These are phyloP conservation scores for Caenorhabditis tropicalis DNA, from an alignment of 1,140 invertebrate species.

Conservation along the genomic window DNA sequence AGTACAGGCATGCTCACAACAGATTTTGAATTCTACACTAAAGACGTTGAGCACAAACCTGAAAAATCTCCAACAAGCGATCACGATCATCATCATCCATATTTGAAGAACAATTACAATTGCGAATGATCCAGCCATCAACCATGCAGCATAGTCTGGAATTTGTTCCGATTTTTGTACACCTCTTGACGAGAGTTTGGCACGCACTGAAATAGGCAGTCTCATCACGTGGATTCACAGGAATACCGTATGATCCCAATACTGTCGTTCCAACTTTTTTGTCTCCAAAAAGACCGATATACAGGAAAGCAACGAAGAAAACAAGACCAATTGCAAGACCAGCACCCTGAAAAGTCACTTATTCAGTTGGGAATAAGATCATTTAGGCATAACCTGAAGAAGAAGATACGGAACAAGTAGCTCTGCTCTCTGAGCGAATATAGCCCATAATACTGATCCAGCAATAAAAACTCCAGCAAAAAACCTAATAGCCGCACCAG, in stretches of 20 bases:
- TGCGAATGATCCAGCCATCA: constrained; percentile 28
- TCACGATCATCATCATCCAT: constrained; percentile 34
- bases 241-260: constrained; percentile 33
- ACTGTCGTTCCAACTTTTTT: constrained; percentile 25
- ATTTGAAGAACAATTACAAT: constrained; percentile 37
- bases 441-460: constrained; percentile 24
- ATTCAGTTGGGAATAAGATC: no score
- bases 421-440: constrained; percentile 26
- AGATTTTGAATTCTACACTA: no score
- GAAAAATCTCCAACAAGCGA: constrained; percentile 38
- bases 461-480: neutral
- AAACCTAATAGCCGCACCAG: neutral
- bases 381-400: neutral
- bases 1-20: neutral
- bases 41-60: no score
- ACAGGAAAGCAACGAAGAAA: constrained; percentile 33
- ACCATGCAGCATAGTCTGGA: constrained; percentile 34
- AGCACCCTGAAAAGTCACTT: neutral
- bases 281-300: constrained; percentile 28
- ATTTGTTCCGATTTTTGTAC: neutral
- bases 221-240: constrained; percentile 6
- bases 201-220: constrained; percentile 16
- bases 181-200: neutral
- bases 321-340: constrained; percentile 28
- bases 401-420: constrained; percentile 21